Evolutionary conservation across 2,797 vertebrate species (phyloP).

Genomic region (Emydoidea blandingii): DNA sequence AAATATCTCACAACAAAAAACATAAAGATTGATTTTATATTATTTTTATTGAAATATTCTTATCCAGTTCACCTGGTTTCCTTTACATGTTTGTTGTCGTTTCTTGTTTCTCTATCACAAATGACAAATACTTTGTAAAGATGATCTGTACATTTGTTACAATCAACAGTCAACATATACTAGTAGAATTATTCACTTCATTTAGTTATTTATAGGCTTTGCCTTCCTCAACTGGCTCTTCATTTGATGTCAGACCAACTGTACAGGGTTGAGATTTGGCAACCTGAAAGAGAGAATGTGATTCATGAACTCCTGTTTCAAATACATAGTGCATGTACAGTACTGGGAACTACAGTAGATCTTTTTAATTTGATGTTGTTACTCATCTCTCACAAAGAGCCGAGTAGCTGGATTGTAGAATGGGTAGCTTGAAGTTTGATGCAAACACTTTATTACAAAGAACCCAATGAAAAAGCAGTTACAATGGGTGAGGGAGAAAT

Average conservation of each 20-base stretch:
- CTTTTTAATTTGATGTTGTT: neutral
- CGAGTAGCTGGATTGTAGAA: neutral
- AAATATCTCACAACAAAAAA: slow-evolving; percentile 20
- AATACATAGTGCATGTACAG: neutral
- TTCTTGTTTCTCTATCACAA: neutral
- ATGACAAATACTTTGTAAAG: neutral
- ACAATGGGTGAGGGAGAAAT: neutral
- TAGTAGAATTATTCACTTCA: neutral
- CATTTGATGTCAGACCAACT: slow-evolving; percentile 17
- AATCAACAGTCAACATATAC: neutral
- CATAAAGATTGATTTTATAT: neutral
- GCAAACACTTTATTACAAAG: neutral
- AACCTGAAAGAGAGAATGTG: slow-evolving; percentile 65
- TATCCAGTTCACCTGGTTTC: neutral
- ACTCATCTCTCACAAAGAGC: neutral
- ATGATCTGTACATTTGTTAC: slow-evolving; percentile 32
- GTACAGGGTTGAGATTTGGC: neutral
- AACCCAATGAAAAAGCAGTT: neutral
- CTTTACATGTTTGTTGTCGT: neutral
- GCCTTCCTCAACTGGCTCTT: slow-evolving; percentile 22
- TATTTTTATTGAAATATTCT: slow-evolving; percentile 39
- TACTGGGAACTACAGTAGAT: neutral
- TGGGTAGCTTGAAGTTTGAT: neutral
- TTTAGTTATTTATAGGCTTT: neutral
- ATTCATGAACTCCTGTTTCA: slow-evolving; percentile 37